Evolutionary conservation across 2,888 invertebrate species (phyloP).

Genomic region (Altica lythri): DNA sequence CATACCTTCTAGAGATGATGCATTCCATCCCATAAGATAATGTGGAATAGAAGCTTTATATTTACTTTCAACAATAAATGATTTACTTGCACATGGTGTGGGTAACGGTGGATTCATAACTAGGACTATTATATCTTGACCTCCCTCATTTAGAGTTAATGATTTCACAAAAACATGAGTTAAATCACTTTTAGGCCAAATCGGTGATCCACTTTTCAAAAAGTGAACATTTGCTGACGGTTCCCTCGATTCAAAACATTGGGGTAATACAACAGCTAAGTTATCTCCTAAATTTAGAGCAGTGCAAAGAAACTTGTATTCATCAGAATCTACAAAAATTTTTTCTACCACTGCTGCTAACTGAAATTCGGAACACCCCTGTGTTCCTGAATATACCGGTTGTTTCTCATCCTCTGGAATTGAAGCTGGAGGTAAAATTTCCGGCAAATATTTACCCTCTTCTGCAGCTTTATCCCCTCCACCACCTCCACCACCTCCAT

Average conservation of each 20-base stretch:
- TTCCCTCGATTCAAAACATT: not conserved
- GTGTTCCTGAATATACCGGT: no score
- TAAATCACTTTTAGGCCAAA: not conserved
- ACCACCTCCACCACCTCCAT: no score
- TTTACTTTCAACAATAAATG: not conserved
- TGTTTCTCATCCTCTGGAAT: no score
- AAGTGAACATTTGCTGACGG: not conserved
- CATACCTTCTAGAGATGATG: not conserved
- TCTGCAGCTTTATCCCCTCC: no score
- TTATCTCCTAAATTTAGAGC: slow-evolving; percentile 6
- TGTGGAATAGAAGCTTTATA: not conserved
- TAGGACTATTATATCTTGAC: not conserved
- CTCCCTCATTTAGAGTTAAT: not conserved
- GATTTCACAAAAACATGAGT: not conserved
- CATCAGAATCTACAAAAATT: not conserved
- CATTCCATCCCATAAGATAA: slow-evolving; percentile 5
- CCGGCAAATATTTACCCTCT: no score
- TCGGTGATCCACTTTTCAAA: not conserved
- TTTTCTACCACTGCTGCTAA: slow-evolving; percentile 2
- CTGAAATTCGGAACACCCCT: not conserved
- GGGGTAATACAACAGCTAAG: not conserved
- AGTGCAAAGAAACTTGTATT: slow-evolving; percentile 3
- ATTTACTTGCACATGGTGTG: not conserved
- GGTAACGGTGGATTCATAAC: not conserved
- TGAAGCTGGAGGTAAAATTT: no score